A percentile compares a stretch with the other conserved stretches of the same genome.
Conservation (phyloP, 2,888 invertebrate species). For the Rosalia funebris region DNA sequence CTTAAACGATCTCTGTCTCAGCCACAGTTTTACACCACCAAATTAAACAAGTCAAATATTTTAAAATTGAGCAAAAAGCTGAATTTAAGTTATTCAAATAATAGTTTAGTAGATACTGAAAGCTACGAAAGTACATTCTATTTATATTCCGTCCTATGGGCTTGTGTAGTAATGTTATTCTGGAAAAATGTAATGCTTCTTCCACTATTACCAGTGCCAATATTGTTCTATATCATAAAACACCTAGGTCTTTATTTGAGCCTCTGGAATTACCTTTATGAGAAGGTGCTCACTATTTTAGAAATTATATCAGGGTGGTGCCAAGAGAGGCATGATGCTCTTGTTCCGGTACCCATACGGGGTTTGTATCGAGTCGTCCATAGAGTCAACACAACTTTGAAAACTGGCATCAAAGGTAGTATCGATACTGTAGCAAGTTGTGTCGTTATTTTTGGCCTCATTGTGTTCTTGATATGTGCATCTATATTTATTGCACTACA, state of each 20-base stretch:
- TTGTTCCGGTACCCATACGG: slow-evolving; percentile 80
- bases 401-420: slow-evolving; percentile 75
- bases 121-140: slow-evolving; percentile 75
- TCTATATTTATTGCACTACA: slow-evolving; percentile 86
- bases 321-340: slow-evolving; percentile 72
- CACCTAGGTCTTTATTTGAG: slow-evolving; percentile 67
- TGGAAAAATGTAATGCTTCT: slow-evolving; percentile 89
- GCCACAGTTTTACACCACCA: slow-evolving; percentile 49
- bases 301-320: slow-evolving; percentile 69
- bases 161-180: slow-evolving; percentile 82
- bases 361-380: slow-evolving; percentile 78
- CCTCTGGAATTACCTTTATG: slow-evolving; percentile 66
- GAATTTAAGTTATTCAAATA: slow-evolving; percentile 42
- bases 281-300: slow-evolving; percentile 50
- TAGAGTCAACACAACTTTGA: slow-evolving; percentile 71
- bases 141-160: slow-evolving; percentile 82
- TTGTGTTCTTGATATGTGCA: slow-evolving; percentile 81
- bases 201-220: slow-evolving; percentile 80
- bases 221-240: slow-evolving; percentile 76
- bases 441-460: slow-evolving; percentile 85
- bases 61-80: slow-evolving; percentile 41
- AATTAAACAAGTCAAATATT: slow-evolving; percentile 38
- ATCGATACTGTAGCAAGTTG: slow-evolving; percentile 89
- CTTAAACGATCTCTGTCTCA: slow-evolving; percentile 59
- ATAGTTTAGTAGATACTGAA: slow-evolving; percentile 56